Conservation (phyloP, 2,113 vertebrate species). For the Catharus fuscescens region DNA sequence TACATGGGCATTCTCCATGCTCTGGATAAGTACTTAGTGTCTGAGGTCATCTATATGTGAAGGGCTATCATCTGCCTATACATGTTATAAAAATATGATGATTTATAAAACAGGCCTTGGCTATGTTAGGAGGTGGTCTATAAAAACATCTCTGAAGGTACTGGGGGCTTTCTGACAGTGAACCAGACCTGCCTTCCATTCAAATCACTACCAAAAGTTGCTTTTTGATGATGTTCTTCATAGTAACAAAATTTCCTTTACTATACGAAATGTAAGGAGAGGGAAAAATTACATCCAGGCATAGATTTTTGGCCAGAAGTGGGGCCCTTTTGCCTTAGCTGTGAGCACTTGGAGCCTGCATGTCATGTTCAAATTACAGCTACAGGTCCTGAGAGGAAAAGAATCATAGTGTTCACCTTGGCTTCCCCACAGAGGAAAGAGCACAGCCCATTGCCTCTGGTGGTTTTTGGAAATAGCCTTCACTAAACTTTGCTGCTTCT, state of each 20-base stretch:
- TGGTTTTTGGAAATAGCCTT: background rate
- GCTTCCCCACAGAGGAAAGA: background rate
- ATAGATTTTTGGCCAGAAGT: background rate
- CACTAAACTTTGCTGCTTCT: background rate
- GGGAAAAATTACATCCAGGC: background rate
- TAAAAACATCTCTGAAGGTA: background rate
- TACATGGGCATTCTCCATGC: background rate
- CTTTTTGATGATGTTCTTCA: background rate
- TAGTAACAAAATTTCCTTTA: background rate
- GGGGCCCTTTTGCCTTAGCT: background rate
- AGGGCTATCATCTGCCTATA: background rate
- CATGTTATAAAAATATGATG: background rate
- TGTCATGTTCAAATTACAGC: background rate
- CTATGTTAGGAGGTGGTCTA: background rate
- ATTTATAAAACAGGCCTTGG: background rate
- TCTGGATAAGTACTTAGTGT: background rate
- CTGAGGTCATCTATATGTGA: background rate
- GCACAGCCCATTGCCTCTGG: background rate
- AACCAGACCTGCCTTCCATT: background rate
- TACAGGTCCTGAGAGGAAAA: background rate
- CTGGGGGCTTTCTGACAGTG: background rate
- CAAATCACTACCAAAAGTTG: background rate
- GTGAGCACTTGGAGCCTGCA: background rate
- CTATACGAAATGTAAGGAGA: background rate
- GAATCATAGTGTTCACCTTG: background rate